Conservation (phyloP, 1,140 invertebrate species). For the Lanistes nyassanus region DNA sequence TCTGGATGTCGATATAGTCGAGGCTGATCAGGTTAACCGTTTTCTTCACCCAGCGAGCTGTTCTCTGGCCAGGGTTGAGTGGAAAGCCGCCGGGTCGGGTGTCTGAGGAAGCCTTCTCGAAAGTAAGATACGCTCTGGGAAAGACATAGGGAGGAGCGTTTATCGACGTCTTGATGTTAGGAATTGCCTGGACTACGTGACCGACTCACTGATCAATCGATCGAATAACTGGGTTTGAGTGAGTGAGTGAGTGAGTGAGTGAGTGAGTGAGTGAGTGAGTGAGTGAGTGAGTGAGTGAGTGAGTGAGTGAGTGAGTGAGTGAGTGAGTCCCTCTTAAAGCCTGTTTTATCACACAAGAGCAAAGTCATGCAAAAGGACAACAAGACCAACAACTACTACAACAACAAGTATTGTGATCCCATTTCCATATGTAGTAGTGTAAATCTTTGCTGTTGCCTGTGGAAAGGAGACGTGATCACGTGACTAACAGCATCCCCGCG, state of each 20-base stretch:
- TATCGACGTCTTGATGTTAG: too few relatives aligned
- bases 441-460: too few relatives aligned
- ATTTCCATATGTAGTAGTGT: too few relatives aligned
- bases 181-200: too few relatives aligned
- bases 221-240: not conserved
- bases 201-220: too few relatives aligned
- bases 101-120: slow-evolving; percentile 14
- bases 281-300: not conserved
- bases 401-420: too few relatives aligned
- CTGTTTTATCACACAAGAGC: too few relatives aligned
- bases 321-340: too few relatives aligned
- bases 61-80: not conserved
- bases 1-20: slow-evolving; percentile 25
- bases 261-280: not conserved
- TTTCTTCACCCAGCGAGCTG: slow-evolving; percentile 14
- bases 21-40: slow-evolving; percentile 8
- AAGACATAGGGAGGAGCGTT: not conserved
- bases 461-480: too few relatives aligned
- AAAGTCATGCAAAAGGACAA: too few relatives aligned
- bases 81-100: not conserved
- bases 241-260: slow-evolving; percentile 1
- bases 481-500: too few relatives aligned
- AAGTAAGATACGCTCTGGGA: slow-evolving; percentile 19
- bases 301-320: not conserved
- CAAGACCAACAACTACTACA: too few relatives aligned